Evolutionary conservation across 2,113 vertebrate genomes (phyloP).

Genomic region (Tricholaema leucomelas): DNA sequence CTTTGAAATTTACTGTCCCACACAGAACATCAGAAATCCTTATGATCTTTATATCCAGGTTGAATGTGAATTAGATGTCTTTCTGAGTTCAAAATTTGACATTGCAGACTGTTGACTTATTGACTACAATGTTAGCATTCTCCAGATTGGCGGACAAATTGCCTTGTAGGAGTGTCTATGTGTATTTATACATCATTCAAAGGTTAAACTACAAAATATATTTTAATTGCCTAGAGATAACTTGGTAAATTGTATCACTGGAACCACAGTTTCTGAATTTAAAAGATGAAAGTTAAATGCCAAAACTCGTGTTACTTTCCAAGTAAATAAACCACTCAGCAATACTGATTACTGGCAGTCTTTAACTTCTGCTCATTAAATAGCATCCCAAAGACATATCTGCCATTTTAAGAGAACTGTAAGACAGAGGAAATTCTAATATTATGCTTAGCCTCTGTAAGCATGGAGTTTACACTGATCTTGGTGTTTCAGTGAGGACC

Average conservation of each 20-base stretch:
- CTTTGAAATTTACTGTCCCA: constrained; percentile 52
- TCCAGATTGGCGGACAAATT: constrained; percentile 53
- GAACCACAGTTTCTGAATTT: background rate
- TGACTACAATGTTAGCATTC: constrained; percentile 27
- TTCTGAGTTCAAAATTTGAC: constrained; percentile 35
- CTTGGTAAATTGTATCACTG: background rate
- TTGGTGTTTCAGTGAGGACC: background rate
- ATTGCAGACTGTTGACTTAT: constrained; percentile 49
- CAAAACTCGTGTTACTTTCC: background rate
- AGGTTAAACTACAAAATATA: constrained; percentile 26
- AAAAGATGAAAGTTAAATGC: background rate
- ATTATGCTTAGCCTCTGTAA: background rate
- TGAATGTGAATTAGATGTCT: background rate
- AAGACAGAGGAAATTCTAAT: background rate
- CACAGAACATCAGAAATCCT: constrained; percentile 8
- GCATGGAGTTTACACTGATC: background rate
- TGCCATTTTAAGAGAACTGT: background rate
- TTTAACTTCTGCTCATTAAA: background rate
- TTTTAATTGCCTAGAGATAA: constrained; percentile 47
- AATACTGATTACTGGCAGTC: background rate
- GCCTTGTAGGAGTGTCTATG: constrained; percentile 27
- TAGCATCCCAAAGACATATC: background rate
- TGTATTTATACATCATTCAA: constrained; percentile 40
- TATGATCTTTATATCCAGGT: background rate
- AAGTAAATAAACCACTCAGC: background rate